Evolutionary conservation across 2,888 invertebrate species (phyloP).

Genomic region (Mesoligia furuncula): DNA sequence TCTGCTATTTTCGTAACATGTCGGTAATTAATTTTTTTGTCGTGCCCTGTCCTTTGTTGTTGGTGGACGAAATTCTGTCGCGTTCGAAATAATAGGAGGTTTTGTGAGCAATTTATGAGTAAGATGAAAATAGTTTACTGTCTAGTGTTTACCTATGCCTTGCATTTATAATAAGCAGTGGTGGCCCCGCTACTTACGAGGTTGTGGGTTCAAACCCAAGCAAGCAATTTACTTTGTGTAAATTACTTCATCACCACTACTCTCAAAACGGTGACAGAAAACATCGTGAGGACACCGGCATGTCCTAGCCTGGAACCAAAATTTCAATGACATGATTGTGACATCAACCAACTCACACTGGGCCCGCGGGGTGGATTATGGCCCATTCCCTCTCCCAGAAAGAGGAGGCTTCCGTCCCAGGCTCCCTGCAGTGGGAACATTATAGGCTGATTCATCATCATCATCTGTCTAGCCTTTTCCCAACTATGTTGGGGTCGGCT

Average conservation of each 20-base stretch:
- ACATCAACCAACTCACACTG: not conserved
- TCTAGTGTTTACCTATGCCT: slow-evolving; percentile 7
- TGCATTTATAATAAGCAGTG: not conserved
- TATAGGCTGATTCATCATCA: too few species aligned
- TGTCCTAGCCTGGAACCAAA: not conserved
- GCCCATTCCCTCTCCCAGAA: not conserved
- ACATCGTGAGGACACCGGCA: not conserved
- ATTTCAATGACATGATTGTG: not conserved
- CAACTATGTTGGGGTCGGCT: too few species aligned
- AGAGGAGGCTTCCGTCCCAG: not conserved
- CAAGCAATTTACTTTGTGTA: not conserved
- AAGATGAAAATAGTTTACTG: slow-evolving; percentile 27
- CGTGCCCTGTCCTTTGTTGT: slow-evolving; percentile 80
- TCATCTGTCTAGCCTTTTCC: too few species aligned
- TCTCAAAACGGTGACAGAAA: not conserved
- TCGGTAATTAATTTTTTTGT: slow-evolving; percentile 87
- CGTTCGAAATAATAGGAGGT: slow-evolving; percentile 50
- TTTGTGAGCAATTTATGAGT: slow-evolving; percentile 57
- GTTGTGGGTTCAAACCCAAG: not conserved
- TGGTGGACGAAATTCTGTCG: slow-evolving; percentile 63
- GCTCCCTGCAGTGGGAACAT: not conserved
- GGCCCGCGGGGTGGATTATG: not conserved
- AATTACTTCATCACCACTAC: not conserved
- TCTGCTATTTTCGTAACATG: slow-evolving; percentile 80
- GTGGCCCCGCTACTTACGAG: not conserved